Percentiles rank a stretch among this genome's conserved stretches.
Conservation (phyloP, 2,797 vertebrate genomes). For the Macrochelys suwanniensis region DNA sequence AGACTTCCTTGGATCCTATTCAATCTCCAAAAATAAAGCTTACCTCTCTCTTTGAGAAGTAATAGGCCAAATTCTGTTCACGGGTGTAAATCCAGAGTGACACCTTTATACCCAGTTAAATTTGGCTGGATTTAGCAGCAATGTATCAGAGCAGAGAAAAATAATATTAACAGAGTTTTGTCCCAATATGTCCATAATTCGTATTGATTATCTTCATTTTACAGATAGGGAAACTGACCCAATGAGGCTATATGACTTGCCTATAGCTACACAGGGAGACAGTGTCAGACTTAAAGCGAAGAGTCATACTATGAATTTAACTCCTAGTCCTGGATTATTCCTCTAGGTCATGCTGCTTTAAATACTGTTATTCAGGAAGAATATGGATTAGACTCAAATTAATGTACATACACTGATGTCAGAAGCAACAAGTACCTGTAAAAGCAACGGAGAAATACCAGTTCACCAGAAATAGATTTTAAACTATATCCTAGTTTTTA, state of each 20-base stretch:
- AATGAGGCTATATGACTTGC: not conserved
- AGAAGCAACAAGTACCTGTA: not conserved
- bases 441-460: not conserved
- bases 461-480: not conserved
- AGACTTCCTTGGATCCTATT: not conserved
- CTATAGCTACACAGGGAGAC: not conserved
- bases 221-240: not conserved
- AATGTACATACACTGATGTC: not conserved
- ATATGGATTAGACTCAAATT: not conserved
- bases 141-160: not conserved
- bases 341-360: not conserved
- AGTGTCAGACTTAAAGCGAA: not conserved
- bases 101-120: not conserved
- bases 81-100: not conserved
- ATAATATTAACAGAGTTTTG: not conserved
- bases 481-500: not conserved
- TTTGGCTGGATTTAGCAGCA: not conserved
- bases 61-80: rapidly evolving
- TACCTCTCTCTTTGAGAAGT: not conserved
- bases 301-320: not conserved
- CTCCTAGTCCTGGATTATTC: not conserved
- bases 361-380: not conserved
- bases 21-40: not conserved
- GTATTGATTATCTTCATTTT: not conserved
- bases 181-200: not conserved